phyloP scores from a whole-genome alignment of 2,797 vertebrate species.

The Enteromius radiatus region DNA sequence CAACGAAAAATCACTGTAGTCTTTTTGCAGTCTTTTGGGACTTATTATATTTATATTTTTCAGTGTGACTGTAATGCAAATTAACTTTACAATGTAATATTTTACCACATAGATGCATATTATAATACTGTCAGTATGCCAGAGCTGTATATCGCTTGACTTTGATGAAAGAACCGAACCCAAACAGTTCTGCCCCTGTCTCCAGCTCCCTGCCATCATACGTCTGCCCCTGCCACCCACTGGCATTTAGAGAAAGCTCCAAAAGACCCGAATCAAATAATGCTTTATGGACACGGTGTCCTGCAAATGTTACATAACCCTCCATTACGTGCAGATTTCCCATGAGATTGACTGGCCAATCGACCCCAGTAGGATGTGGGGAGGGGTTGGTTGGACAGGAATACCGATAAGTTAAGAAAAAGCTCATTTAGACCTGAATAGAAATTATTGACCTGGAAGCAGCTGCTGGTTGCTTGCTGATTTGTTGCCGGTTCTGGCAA shows the following conservation, averaged over 20 bases:
- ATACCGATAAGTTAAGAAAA: conserved; percentile 67
- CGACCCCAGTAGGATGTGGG: conserved; percentile 64
- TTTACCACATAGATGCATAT: background rate
- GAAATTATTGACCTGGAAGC: conserved; percentile 68
- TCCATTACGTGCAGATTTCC: conserved; percentile 63
- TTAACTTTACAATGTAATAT: background rate
- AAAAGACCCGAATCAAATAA: conserved; percentile 57
- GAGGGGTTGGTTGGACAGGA: conserved; percentile 58
- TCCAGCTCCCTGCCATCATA: conserved; percentile 34
- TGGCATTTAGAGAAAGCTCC: conserved; percentile 61
- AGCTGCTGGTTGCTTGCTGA: conserved; percentile 64
- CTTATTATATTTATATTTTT: background rate
- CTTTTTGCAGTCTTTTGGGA: background rate
- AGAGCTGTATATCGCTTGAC: background rate
- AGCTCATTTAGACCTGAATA: conserved; percentile 66
- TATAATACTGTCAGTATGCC: conserved; percentile 6
- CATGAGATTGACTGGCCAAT: conserved; percentile 62
- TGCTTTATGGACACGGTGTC: conserved; percentile 54
- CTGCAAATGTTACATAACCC: conserved; percentile 61
- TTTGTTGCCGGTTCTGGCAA: conserved; percentile 65
- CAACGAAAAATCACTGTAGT: background rate
- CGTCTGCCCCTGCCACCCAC: conserved; percentile 46
- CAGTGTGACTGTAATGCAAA: conserved; percentile 1
- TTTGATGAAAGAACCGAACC: conserved; percentile 22
- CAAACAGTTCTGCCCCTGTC: conserved; percentile 32